Base-by-base conservation (phyloP, 2,888 invertebrate species). In the Chrysina gloriosa region DNA sequence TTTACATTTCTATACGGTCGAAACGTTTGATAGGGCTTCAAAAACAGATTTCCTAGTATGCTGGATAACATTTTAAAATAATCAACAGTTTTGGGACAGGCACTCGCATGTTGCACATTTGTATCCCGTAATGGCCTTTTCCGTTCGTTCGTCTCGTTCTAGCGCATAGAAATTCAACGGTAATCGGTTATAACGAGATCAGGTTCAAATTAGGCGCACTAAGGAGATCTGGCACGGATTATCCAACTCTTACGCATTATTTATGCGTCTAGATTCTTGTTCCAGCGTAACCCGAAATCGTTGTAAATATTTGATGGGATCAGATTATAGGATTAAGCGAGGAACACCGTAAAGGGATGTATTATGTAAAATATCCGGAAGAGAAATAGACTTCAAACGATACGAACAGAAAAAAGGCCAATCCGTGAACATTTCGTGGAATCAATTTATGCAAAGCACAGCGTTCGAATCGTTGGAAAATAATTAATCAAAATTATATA, bases 11-110 rank as follows among this genome's bases (percentile, higher is more conserved):
- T 64, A 65, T 63, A 29, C 42, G 42, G 21, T 63, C 29, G 25
- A 34, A 67, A 63, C 61, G 68, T 48, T 64, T 56, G 63, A 68
- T 65, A 64, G 63, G 50, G 65, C 56, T 65, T 68, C 65, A 29
- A 42, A 45, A 23, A 31, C 25, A 34, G 54, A 56, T 65, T 19
- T 31, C 29, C 29, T 56, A 48, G 36, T 25, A 50, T 31, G 16
- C 47, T 11, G 52, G 64, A 64, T 64, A 50, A 50, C 50, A 64
- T 36, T 64, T 64, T 50, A 50, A 50, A 64, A 50, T 50, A 64
- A 64, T 50, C 63, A 34, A 39, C 39, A n/a, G 23, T 45, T 64
- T 50, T 36, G 50, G 50, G 64, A n/a, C n/a, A n/a, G 31, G 36
- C 23, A 64, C 36, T 47, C 52, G 34, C 21, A 48, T 50, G 64